Evolutionary conservation across 2,888 invertebrate species (phyloP).

Genomic region (Diaperis boleti): DNA sequence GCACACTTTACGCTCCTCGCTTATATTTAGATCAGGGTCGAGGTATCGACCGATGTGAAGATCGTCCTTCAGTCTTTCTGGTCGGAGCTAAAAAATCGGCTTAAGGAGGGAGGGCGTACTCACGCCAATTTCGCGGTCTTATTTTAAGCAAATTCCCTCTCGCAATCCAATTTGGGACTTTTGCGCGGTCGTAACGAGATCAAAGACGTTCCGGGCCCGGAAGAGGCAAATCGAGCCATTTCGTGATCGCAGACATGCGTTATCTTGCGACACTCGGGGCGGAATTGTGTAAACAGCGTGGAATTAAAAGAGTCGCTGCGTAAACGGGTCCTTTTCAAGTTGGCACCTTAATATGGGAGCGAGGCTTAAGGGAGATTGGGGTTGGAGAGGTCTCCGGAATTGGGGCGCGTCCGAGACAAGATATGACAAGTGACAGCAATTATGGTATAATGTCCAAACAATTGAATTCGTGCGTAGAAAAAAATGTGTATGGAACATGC

Average conservation of each 20-base stretch:
- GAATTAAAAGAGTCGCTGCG: constrained; percentile 16
- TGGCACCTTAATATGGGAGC: constrained; percentile 12
- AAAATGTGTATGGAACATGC: no score
- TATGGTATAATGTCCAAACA: no score
- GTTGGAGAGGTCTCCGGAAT: background rate
- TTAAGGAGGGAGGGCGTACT: background rate
- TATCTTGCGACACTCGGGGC: constrained; percentile 29
- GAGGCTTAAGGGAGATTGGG: constrained; percentile 6
- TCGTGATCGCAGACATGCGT: constrained; percentile 32
- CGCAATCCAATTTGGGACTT: constrained; percentile 31
- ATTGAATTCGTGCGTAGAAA: no score
- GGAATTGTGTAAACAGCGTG: constrained; percentile 25
- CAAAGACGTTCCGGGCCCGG: constrained; percentile 26
- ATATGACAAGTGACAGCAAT: no score
- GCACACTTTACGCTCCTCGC: constrained; percentile 34
- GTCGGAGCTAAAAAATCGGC: background rate
- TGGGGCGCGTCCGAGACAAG: no score
- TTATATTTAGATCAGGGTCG: constrained; percentile 39
- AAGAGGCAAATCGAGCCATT: constrained; percentile 32
- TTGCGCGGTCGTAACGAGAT: constrained; percentile 30
- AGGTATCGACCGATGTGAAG: constrained; percentile 20
- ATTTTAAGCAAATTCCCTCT: constrained; percentile 32
- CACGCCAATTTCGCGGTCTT: constrained; percentile 1
- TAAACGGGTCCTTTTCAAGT: no score
- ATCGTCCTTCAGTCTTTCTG: background rate